Base-by-base conservation (phyloP, 2,888 invertebrate species). In the Ernsta delagoae region DNA sequence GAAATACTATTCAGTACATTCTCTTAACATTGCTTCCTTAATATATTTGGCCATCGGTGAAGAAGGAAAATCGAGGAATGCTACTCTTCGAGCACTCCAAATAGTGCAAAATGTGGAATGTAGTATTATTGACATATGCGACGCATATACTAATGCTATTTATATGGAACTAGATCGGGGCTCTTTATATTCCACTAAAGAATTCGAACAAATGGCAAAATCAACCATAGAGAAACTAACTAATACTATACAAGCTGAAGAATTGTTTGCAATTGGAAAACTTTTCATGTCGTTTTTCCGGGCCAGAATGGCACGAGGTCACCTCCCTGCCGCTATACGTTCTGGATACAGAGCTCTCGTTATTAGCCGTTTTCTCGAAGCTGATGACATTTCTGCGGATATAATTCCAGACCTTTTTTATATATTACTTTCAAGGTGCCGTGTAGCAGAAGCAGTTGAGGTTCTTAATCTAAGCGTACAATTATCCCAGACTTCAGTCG, bases 361-460 rank as follows among this genome's bases (percentile, higher is more conserved):
- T 8, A 78, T 94, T 0, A 93, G 92, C 75, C 84, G 87, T 48
- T 90, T 88, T 70, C 80, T 94, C 36, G 83, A 86, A 75, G 92
- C 91, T 16, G 82, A 88, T 73, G 83, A 83, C 62, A 79, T 93
- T 48, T 83, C 90, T 57, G 72, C 90, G 50, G 89, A 92, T 62
- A 85, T 94, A 11, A 85, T 93, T 73, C 93, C 94, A 3, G 88
- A 90, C 65, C 73, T 94, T 48, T 90, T 91, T 75, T 93, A 92
- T 64, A 77, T 88, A 61, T 77, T 94, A 70, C 74, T 94, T 11
- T 72, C 87, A 16, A 85, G 90, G 24, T 86, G 93, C 73, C 88
- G 92, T 60, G 85, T 95, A 73, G 81, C 86, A 74, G 94, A 94
- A 79, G 90, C 94, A 3, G 80, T 95, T 11, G 93, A 94, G 69